Conservation (phyloP, 2,888 invertebrate genomes). For the Nasonovia ribisnigri region DNA sequence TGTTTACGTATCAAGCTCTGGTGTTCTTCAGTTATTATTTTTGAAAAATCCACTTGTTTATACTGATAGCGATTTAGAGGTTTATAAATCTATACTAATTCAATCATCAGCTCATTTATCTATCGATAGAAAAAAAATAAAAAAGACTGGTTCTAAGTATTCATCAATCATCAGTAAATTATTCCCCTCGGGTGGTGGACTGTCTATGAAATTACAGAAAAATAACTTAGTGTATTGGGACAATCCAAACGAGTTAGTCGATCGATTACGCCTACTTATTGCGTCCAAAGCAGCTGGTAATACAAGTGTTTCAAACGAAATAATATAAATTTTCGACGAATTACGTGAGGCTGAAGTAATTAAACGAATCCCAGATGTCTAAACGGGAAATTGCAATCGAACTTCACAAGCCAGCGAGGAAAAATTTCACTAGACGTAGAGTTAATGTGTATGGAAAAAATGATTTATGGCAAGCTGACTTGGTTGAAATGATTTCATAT, state of each 20-base stretch:
- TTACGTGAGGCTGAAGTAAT: background rate
- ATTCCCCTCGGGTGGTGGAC: background rate
- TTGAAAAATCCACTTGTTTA: too few species aligned
- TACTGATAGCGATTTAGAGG: too few species aligned
- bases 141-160: background rate
- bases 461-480: too few species aligned
- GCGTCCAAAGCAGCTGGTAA: constrained; percentile 31
- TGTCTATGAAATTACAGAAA: constrained; percentile 12
- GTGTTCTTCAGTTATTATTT: too few species aligned
- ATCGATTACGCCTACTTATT: background rate
- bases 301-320: constrained; percentile 25
- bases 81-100: too few species aligned
- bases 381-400: background rate
- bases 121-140: too few species aligned
- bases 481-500: constrained; percentile 70
- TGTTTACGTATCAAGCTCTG: too few species aligned
- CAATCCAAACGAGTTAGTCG: constrained; percentile 65
- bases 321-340: constrained; percentile 26
- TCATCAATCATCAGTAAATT: background rate
- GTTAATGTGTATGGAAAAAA: constrained; percentile 70
- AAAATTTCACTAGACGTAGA: constrained; percentile 32
- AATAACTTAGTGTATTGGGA: constrained; percentile 29
- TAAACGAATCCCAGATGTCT: background rate
- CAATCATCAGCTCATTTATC: too few species aligned
- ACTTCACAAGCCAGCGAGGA: background rate